Evolutionary conservation across 2,888 invertebrate species (phyloP), one percentile per base, ranked within the genome.

Genomic region (Sinhomidia bicolor): DNA sequence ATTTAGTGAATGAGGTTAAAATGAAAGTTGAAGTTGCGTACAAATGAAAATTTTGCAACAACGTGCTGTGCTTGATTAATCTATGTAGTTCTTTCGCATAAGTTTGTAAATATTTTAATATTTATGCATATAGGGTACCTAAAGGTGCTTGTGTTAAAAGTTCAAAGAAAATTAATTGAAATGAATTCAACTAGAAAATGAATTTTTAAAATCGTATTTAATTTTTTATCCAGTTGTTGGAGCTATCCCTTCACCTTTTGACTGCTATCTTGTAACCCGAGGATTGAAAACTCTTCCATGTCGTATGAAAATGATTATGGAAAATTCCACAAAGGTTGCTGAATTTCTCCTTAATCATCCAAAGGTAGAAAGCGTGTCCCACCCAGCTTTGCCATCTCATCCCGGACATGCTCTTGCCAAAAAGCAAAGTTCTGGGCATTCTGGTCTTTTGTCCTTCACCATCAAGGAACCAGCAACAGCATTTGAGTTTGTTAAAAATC

Each of bases 201-300:
- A n/a, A n/a, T n/a, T n/a, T n/a, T n/a, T n/a, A n/a, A n/a, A n/a
- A n/a, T n/a, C n/a, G n/a, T n/a, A n/a, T n/a, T n/a, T n/a, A n/a
- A n/a, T n/a, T n/a, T n/a, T n/a, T n/a, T n/a, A n/a, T n/a, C n/a
- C n/a, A 97, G 97, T 98, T 1, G 95, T 97, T 95, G 99, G 99
- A 81, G 96, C 97, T 62, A 96, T 99, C 12, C 99, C 99, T 1
- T 97, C 99, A 0, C 98, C 99, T 0, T 98, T 99, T 93, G 99
- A 99, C 93, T 99, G 99, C 93, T 97, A 96, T 93, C 95, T 98
- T 93, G 98, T 99, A 0, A 98, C 97, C 93, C 95, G 98, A 90
- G 98, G 99, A 93, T 94, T 99, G 89, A 99, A 99, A 94, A 99
- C 99, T 0, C 94, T 99, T 32, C 96, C 97, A 5, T 92, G 99